These are phyloP conservation scores for Channa maculata DNA, from an alignment of 2,113 vertebrate species.

Conservation along the genomic window DNA sequence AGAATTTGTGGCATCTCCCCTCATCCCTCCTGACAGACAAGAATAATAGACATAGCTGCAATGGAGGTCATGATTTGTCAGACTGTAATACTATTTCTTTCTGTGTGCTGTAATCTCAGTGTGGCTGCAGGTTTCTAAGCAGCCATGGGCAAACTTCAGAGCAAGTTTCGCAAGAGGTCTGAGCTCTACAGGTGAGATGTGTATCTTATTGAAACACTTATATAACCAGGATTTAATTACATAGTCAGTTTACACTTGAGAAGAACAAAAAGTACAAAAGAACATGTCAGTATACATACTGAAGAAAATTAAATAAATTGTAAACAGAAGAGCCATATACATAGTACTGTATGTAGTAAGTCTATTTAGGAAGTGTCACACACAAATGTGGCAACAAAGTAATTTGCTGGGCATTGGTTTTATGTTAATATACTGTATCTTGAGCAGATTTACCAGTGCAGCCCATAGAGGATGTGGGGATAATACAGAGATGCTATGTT, in stretches of 20 bases:
- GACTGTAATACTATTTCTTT: not conserved
- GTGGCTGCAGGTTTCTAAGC: slow-evolving; percentile 47
- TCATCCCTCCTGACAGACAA: not conserved
- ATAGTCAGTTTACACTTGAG: not conserved
- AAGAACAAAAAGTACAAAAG: not conserved
- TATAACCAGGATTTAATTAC: not conserved
- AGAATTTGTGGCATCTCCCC: not conserved
- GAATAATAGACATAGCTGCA: not conserved
- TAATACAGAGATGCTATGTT: not conserved
- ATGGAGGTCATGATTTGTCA: not conserved
- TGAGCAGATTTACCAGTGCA: no score
- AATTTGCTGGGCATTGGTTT: no score
- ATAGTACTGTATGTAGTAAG: no score
- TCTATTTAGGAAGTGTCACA: no score
- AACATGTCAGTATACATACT: not conserved
- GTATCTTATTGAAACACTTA: not conserved
- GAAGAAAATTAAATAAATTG: no score
- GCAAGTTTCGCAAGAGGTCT: slow-evolving; percentile 87
- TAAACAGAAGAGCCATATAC: no score
- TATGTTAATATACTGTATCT: no score
- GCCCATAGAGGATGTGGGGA: no score
- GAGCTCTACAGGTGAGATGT: slow-evolving; percentile 87
- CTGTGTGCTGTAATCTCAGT: slow-evolving; percentile 21
- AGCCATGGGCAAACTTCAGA: slow-evolving; percentile 94
- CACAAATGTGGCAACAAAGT: no score